Base-by-base conservation (phyloP, 23 tunicate genomes). In the Aplidium turbinatum region DNA sequence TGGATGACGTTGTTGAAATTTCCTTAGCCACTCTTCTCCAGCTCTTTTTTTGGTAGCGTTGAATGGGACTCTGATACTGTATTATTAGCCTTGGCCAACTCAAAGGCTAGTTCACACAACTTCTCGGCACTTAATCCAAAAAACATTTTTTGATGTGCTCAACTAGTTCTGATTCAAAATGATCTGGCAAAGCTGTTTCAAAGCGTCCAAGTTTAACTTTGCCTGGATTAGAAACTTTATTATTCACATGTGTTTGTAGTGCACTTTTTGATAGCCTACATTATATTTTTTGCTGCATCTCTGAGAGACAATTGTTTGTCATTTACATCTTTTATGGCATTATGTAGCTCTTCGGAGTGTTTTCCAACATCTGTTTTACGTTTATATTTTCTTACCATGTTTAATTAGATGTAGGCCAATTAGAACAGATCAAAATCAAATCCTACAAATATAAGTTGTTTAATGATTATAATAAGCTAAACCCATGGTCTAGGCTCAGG, bases 51-150 rank as follows among this genome's bases (percentile, higher is more conserved):
- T 30, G 6, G 9, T n/a, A 25, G 9, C 9, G 31, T 60, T 60
- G 36, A 60, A 60, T 60, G 67, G 36, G 5, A 60, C 67, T 60
- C 31, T 60, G 35, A 60, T 60, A n/a, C n/a, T n/a, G n/a, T n/a
- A 5, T 60, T 30, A 29, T 60, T 60, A 5, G 67, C 67, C 31
- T 60, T 26, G 4, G 35, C 67, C 5, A 60, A 28, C 6, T 60
- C 67, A 29, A 27, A 60, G 5, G 67, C 67, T 4, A 60, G 36
- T 60, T 60, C 35, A 28, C 67, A 16, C 35, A 27, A 30, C 9
- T 30, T 60, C 7, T 60, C 67, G 31, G 35, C 35, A 30, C 9
- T 60, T 4, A 60, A 29, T 3, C 67, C 35, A 29, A 25, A 60
- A 28, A 60, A 30, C 67, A 60, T 26, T 60, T 60, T 60, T 30